A percentile compares a stretch with the other conserved stretches of the same genome.
Conservation (phyloP, 2,888 invertebrate genomes). For the Nymphalis c-album region DNA sequence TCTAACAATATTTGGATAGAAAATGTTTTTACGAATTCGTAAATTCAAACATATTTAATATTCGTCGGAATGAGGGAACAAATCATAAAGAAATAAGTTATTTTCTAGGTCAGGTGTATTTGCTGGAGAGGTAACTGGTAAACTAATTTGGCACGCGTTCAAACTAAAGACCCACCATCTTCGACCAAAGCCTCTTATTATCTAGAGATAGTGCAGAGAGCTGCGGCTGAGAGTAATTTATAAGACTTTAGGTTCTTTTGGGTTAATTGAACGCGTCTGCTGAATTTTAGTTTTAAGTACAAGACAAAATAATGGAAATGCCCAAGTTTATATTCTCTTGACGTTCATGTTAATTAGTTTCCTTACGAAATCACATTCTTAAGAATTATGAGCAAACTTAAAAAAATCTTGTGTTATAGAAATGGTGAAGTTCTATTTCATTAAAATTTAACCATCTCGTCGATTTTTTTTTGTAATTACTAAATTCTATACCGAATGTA, state of each 20-base stretch:
- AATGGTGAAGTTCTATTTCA: no score
- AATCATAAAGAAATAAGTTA: conserved; percentile 28
- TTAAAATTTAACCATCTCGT: no score
- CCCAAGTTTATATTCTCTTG: conserved; percentile 6
- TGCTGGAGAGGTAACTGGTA: conserved; percentile 43
- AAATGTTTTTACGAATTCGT: not conserved
- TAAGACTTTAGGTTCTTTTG: conserved; percentile 24
- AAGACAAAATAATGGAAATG: conserved; percentile 17
- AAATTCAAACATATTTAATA: conserved; percentile 9
- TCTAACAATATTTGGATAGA: not conserved
- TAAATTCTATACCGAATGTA: no score
- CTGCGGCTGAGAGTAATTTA: conserved; percentile 23
- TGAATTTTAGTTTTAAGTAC: conserved; percentile 19
- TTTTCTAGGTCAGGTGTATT: conserved; percentile 39
- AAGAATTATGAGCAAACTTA: no score
- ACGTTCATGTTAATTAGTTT: not conserved
- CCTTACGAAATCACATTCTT: not conserved
- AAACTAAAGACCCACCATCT: conserved; percentile 52
- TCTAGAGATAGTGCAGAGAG: conserved; percentile 32
- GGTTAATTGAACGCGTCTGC: conserved; percentile 21
- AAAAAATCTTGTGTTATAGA: no score
- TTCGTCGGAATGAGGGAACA: conserved; percentile 12
- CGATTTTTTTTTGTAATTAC: no score
- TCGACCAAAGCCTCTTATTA: conserved; percentile 52
- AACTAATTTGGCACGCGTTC: conserved; percentile 66